phyloP scores from a whole-genome alignment of 2,113 vertebrate species.

The Recurvirostra avosetta region DNA sequence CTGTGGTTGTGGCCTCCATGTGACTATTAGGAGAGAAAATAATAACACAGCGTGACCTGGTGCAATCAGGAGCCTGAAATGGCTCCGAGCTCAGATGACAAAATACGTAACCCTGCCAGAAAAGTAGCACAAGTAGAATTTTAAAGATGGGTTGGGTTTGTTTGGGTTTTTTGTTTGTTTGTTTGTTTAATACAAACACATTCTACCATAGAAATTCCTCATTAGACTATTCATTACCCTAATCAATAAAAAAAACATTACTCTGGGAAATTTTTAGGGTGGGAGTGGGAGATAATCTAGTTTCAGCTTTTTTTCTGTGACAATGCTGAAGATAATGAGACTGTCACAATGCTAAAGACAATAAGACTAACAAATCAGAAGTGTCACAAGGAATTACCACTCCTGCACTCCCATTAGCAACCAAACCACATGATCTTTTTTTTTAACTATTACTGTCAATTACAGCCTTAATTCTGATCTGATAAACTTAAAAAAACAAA shows the following conservation, averaged over 20 bases:
- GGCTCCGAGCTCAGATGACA: background rate
- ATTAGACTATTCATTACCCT: background rate
- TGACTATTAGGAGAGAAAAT: constrained; percentile 72
- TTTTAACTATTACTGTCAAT: background rate
- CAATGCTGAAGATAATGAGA: background rate
- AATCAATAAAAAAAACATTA: background rate
- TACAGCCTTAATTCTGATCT: background rate
- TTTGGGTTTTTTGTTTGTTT: background rate
- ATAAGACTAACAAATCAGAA: background rate
- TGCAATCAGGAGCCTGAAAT: background rate
- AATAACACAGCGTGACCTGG: background rate
- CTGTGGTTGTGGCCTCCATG: constrained; percentile 88
- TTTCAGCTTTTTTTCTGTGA: background rate
- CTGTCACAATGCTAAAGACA: background rate
- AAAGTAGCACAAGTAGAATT: background rate
- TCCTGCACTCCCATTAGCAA: background rate
- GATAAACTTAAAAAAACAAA: background rate
- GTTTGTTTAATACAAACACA: background rate
- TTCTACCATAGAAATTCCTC: background rate
- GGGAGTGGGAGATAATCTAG: background rate
- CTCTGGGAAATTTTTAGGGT: background rate
- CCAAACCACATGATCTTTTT: background rate
- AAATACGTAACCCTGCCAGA: background rate
- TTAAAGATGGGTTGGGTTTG: background rate
- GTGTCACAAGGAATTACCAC: background rate